Evolutionary conservation across 2,113 vertebrate species (phyloP), one percentile per base, ranked within the genome.

Genomic region (Leucopternis melanops): DNA sequence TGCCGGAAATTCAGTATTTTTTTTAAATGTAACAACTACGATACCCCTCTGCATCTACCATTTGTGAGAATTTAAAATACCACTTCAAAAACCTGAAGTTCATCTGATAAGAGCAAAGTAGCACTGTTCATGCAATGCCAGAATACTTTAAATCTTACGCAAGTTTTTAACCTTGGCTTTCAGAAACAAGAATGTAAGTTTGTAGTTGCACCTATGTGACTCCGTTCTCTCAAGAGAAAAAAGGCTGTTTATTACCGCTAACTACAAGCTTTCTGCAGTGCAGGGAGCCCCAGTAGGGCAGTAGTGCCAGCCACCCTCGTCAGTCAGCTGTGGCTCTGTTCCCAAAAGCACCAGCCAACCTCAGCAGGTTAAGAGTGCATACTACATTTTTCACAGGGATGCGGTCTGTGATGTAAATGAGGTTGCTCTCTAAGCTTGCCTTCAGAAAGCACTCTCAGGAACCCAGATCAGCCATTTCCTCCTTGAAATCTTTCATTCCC

Each of bases 401-500:
- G 42, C 58, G 44, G 42, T 59, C 77, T 72, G 70, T 0, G 0
- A 93, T 16, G 18, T 14, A 66, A 86, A 80, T 42, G 62, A 82
- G 36, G 81, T 9, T 80, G 86, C 19, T 58, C 45, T 65, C 74
- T 38, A 31, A 93, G 54, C 20, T 3, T 36, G 70, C 71, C 78
- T 91, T 86, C 81, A 66, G 57, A 88, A 77, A 88, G 50, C 66
- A 73, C 42, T 45, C 93, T 69, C 66, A 45, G 67, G 66, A 96
- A 62, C 71, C 44, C 74, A 77, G 54, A 93, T 49, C 49, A 66
- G 49, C 74, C 50, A 80, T 55, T 95, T 93, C 93, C 88, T 88
- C 75, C 74, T 78, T 61, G 32, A 93, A 96, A 83, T 74, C 34
- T 77, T 81, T 85, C 50, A 81, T 49, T 96, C 84, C 66, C 38